Evolutionary conservation across 2,113 vertebrate genomes (phyloP).

Genomic region (Propithecus coquereli): DNA sequence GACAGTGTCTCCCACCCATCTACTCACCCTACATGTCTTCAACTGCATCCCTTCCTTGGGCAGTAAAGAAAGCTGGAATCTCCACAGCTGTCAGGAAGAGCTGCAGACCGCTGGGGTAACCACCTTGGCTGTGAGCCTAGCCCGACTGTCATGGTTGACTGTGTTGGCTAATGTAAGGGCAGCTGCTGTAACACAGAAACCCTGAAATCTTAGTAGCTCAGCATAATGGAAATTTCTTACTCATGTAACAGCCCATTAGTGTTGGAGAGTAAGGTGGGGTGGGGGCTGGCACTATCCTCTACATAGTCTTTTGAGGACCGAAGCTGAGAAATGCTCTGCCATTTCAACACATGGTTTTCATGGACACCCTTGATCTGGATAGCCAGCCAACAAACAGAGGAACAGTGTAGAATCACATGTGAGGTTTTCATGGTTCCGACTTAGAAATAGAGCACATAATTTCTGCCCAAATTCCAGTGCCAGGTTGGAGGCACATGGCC

Average conservation of each 20-base stretch:
- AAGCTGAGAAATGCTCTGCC: background rate
- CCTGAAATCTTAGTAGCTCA: background rate
- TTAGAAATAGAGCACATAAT: background rate
- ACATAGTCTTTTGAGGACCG: background rate
- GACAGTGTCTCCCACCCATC: background rate
- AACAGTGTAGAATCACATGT: background rate
- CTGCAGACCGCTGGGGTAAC: background rate
- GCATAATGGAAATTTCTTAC: background rate
- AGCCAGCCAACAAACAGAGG: background rate
- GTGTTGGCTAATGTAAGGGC: background rate
- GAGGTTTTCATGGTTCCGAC: background rate
- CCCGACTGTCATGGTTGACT: background rate
- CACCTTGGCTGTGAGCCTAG: background rate
- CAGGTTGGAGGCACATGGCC: background rate
- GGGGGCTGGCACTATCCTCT: background rate
- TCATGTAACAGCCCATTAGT: background rate
- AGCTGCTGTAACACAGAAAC: slow-evolving; percentile 36
- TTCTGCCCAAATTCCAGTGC: background rate
- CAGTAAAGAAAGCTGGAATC: background rate
- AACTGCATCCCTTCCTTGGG: background rate
- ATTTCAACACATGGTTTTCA: background rate
- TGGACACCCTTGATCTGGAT: background rate
- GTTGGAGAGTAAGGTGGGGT: background rate
- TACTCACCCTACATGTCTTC: background rate
- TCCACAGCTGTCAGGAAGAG: background rate